These are phyloP conservation scores for Leptoclinus maculatus DNA, from an alignment of 2,797 vertebrate species.

Conservation along the genomic window DNA sequence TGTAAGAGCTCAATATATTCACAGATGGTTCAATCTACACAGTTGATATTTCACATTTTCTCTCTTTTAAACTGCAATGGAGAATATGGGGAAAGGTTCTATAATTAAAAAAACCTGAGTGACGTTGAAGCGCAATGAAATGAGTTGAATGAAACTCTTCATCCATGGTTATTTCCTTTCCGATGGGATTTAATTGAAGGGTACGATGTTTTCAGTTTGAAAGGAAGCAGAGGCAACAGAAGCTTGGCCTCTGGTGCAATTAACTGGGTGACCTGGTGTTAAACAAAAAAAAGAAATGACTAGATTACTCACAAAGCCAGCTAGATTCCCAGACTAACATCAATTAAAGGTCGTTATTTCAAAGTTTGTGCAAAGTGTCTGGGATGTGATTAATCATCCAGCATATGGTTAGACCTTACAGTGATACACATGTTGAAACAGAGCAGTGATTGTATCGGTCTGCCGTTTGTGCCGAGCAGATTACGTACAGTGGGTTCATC, in stretches of 20 bases:
- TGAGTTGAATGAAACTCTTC: constrained; percentile 43
- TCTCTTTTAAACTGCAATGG: background rate
- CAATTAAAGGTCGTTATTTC: constrained; percentile 27
- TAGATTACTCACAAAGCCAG: constrained; percentile 28
- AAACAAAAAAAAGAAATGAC: constrained; percentile 28
- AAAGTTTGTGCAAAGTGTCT: constrained; percentile 41
- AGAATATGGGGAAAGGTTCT: background rate
- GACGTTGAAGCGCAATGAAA: constrained; percentile 21
- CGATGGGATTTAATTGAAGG: constrained; percentile 51
- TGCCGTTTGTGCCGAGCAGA: background rate
- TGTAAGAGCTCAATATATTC: background rate
- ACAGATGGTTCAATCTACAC: background rate
- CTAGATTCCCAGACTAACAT: constrained; percentile 16
- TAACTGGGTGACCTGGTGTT: constrained; percentile 38
- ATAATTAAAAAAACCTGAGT: constrained; percentile 2
- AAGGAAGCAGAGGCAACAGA: constrained; percentile 39
- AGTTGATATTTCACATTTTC: constrained; percentile 6
- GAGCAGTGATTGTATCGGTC: no score
- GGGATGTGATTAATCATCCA: constrained; percentile 31
- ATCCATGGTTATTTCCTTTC: constrained; percentile 36
- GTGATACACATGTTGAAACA: constrained; percentile 12
- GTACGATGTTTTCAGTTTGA: constrained; percentile 31
- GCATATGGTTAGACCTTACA: background rate
- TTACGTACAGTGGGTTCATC: background rate
- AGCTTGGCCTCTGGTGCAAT: constrained; percentile 35